A percentile compares a stretch with the other conserved stretches of the same genome.
Conservation (phyloP, 2,888 invertebrate genomes). For the Dynastes tityus region DNA sequence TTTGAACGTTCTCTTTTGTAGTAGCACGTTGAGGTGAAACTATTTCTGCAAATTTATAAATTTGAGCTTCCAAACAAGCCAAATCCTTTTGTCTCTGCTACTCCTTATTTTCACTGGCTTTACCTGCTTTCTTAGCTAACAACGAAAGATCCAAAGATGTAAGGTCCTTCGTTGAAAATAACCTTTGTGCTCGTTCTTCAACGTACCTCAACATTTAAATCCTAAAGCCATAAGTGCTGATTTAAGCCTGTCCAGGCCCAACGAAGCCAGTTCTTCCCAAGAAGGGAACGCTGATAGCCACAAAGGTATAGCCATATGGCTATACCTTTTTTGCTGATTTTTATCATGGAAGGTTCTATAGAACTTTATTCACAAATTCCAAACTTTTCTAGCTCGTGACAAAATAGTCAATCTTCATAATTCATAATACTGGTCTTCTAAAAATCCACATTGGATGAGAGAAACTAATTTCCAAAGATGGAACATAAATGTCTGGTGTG, state of each 20-base stretch:
- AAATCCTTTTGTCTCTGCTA: constrained; percentile 87
- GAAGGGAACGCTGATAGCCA: constrained; percentile 95
- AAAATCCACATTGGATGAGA: too few relatives aligned
- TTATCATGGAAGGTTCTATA: too few relatives aligned
- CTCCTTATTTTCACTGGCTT: constrained; percentile 76
- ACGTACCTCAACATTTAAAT: constrained; percentile 96
- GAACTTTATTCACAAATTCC: too few relatives aligned
- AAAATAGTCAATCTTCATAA: too few relatives aligned
- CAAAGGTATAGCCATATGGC: too few relatives aligned
- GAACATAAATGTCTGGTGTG: too few relatives aligned
- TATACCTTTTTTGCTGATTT: too few relatives aligned
- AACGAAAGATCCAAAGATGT: constrained; percentile 93
- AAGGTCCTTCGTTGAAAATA: constrained; percentile 97
- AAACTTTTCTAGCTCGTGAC: too few relatives aligned
- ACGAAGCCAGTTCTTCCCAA: constrained; percentile 96
- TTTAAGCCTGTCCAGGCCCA: constrained; percentile 97
- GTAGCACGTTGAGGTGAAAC: constrained; percentile 89
- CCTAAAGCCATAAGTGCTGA: constrained; percentile 97
- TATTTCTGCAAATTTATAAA: constrained; percentile 87
- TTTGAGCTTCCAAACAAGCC: constrained; percentile 89
- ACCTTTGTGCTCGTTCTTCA: constrained; percentile 96
- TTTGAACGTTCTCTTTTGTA: constrained; percentile 98
- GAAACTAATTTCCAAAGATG: too few relatives aligned
- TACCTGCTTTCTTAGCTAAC: constrained; percentile 90
- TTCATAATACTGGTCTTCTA: too few relatives aligned